phyloP scores from a whole-genome alignment of 2,888 invertebrate genomes.

The Patella caerulea region DNA sequence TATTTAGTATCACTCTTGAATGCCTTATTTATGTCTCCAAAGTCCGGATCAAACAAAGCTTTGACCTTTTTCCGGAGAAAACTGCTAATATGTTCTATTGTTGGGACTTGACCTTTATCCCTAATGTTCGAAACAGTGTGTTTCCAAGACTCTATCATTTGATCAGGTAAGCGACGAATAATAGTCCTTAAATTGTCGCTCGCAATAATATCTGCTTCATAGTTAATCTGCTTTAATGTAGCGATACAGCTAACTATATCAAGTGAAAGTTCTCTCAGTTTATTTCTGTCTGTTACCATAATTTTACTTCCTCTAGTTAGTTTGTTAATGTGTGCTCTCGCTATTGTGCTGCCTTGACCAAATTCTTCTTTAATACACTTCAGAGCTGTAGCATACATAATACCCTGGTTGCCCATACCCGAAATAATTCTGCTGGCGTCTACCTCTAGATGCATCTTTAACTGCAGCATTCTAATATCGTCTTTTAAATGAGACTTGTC shows the following conservation, averaged over 20 bases:
- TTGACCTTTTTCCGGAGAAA: conserved; percentile 22
- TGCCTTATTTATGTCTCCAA: conserved; percentile 22
- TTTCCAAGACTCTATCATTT: conserved; percentile 24
- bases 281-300: conserved; percentile 7
- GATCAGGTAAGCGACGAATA: conserved; percentile 18
- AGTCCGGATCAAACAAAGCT: conserved; percentile 27
- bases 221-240: conserved; percentile 14
- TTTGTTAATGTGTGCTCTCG: conserved; percentile 19
- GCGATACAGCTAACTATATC: conserved; percentile 22
- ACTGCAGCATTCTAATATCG: conserved; percentile 21
- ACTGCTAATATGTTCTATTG: conserved; percentile 12
- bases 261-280: conserved; percentile 18
- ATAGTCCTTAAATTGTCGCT: conserved; percentile 13
- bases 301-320: conserved; percentile 13
- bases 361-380: too few species aligned
- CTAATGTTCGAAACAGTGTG: not conserved
- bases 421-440: conserved; percentile 9
- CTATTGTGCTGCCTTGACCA: conserved; percentile 17
- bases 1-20: too few species aligned
- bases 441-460: conserved; percentile 14
- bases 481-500: conserved; percentile 21
- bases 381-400: too few species aligned
- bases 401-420: conserved; percentile 16
- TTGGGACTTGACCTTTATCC: conserved; percentile 18
- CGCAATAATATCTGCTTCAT: conserved; percentile 7